A percentile compares a stretch with the other conserved stretches of the same genome.
Conservation (phyloP, 1,140 invertebrate species). For the Procambarus virginalis region DNA sequence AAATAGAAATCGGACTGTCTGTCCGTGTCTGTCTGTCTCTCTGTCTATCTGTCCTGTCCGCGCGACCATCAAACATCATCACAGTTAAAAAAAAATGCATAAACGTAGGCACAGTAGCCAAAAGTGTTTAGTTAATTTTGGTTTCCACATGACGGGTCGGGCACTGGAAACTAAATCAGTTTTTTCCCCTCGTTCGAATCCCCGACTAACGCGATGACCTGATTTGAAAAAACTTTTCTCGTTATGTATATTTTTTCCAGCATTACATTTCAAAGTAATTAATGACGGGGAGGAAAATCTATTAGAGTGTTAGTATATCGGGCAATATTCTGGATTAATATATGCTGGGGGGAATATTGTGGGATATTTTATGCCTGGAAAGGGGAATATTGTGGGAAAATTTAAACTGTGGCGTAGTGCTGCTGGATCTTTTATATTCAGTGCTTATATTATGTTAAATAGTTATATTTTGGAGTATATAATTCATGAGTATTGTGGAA, state of each 20-base stretch:
- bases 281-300: conserved; percentile 1
- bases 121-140: neutral
- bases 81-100: too few species aligned
- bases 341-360: neutral
- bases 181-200: conserved; percentile 1
- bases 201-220: conserved; percentile 15
- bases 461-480: too few species aligned
- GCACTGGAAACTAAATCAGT: conserved; percentile 18
- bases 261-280: conserved; percentile 15
- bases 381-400: neutral
- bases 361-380: neutral
- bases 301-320: neutral
- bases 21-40: too few species aligned
- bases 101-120: neutral
- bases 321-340: neutral
- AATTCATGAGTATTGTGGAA: too few species aligned
- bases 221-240: conserved; percentile 32
- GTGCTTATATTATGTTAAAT: too few species aligned
- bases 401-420: too few species aligned
- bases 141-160: neutral
- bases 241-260: neutral
- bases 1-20: too few species aligned
- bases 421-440: too few species aligned
- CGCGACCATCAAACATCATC: too few species aligned
- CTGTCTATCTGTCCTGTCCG: too few species aligned